phyloP scores from a whole-genome alignment of 2,888 invertebrate species.

The Hemicrepidius hirtus region DNA sequence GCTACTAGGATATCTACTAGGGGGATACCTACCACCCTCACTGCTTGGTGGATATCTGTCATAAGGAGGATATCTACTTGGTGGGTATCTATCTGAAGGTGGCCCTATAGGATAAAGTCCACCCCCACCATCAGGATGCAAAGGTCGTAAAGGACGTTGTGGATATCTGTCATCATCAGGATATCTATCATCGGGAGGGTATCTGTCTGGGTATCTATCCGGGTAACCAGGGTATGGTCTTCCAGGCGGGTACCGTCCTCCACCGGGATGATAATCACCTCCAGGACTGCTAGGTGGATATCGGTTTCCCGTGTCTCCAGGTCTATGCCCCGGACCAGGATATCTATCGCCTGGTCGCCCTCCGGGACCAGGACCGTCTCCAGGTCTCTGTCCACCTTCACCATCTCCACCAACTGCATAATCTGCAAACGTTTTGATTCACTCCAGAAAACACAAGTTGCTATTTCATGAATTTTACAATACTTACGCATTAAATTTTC shows the following conservation, averaged over 20 bases:
- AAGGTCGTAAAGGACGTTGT: conserved; percentile 35
- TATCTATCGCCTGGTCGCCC: conserved; percentile 70
- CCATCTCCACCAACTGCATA: conserved; percentile 69
- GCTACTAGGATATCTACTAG: conserved; percentile 56
- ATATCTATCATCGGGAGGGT: conserved; percentile 64
- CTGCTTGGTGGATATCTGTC: conserved; percentile 45
- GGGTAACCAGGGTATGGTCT: conserved; percentile 44
- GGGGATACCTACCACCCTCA: conserved; percentile 64
- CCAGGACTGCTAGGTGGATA: conserved; percentile 56
- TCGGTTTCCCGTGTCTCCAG: conserved; percentile 48
- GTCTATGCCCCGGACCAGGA: conserved; percentile 41
- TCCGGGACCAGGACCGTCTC: conserved; percentile 65
- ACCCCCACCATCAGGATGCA: conserved; percentile 36
- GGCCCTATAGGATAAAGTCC: conserved; percentile 44
- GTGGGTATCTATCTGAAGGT: conserved; percentile 72
- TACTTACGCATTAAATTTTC: conserved; percentile 94
- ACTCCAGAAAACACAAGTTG: conserved; percentile 41
- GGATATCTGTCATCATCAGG: conserved; percentile 46
- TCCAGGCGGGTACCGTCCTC: conserved; percentile 61
- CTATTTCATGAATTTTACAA: conserved; percentile 44
- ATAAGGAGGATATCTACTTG: conserved; percentile 61
- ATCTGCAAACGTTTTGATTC: conserved; percentile 64
- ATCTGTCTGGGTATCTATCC: conserved; percentile 37
- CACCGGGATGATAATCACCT: conserved; percentile 70
- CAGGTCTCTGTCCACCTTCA: conserved; percentile 56